phyloP scores from a whole-genome alignment of 2,888 invertebrate genomes.

The Micoletzkya japonica region DNA sequence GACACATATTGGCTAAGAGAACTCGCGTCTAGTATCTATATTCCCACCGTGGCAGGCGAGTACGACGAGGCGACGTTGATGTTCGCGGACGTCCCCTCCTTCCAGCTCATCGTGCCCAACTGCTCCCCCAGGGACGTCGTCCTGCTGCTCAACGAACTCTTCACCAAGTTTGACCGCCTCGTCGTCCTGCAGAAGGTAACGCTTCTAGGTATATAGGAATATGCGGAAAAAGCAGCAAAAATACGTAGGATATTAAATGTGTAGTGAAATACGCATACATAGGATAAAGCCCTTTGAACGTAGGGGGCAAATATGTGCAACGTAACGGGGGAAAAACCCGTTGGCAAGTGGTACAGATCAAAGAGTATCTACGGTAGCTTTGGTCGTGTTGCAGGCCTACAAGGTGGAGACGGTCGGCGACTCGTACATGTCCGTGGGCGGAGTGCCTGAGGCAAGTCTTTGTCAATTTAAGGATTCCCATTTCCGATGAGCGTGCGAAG shows the following conservation, averaged over 20 bases:
- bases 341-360: too few species aligned
- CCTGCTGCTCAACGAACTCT: constrained; percentile 65
- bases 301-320: too few species aligned
- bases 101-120: constrained; percentile 63
- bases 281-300: too few species aligned
- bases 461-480: constrained; percentile 2
- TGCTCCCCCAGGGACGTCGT: constrained; percentile 64
- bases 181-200: constrained; percentile 52
- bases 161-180: constrained; percentile 60
- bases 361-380: too few species aligned
- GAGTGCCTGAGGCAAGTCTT: constrained; percentile 54
- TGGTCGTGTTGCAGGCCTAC: constrained; percentile 38
- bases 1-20: not conserved
- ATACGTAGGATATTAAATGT: too few species aligned
- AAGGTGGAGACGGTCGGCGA: constrained; percentile 60
- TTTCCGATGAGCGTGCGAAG: not conserved
- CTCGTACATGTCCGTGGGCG: constrained; percentile 57
- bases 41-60: constrained; percentile 32
- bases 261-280: too few species aligned
- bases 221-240: too few species aligned
- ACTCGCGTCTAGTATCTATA: not conserved
- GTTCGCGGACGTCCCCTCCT: constrained; percentile 65
- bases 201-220: too few species aligned
- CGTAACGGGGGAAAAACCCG: too few species aligned
- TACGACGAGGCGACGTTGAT: constrained; percentile 62